Percentiles rank a stretch among this genome's conserved stretches.
These are phyloP conservation scores for Sus cebifrons DNA, from an alignment of 2,797 vertebrate genomes.

Conservation along the genomic window DNA sequence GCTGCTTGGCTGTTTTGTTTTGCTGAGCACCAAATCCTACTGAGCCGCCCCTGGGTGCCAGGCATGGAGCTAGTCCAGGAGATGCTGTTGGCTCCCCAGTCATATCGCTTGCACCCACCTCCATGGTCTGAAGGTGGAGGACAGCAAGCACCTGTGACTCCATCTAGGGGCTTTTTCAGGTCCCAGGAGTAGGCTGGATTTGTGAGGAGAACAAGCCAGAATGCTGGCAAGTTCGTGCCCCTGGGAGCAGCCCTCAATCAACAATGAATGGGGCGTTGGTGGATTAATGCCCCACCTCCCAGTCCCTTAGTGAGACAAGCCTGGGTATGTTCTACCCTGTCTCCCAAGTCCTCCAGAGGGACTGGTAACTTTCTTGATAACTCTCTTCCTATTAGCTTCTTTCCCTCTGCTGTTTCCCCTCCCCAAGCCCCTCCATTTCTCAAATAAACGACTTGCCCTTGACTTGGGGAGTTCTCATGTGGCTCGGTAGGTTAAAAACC, in stretches of 20 bases:
- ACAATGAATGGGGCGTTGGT: background rate
- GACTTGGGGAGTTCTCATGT: too few species aligned
- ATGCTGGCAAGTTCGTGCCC: background rate
- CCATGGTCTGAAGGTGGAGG: background rate
- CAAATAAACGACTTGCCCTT: background rate
- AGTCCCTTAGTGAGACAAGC: background rate
- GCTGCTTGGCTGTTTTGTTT: background rate
- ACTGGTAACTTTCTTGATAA: background rate
- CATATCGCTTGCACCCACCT: background rate
- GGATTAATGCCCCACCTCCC: background rate
- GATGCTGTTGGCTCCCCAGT: background rate
- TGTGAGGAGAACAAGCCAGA: conserved; percentile 5
- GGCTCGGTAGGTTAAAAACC: too few species aligned
- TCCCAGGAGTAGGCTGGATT: background rate
- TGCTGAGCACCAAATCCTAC: background rate
- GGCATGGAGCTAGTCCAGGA: background rate
- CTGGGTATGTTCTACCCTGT: background rate
- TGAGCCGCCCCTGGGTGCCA: background rate
- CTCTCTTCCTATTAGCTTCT: background rate
- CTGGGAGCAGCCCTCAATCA: background rate
- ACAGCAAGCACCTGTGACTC: background rate
- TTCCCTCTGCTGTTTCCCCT: background rate
- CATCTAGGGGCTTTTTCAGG: background rate
- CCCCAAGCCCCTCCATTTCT: background rate
- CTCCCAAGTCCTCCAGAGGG: background rate